These are phyloP conservation scores for Argya squamiceps DNA, from an alignment of 2,797 vertebrate species.

Conservation along the genomic window DNA sequence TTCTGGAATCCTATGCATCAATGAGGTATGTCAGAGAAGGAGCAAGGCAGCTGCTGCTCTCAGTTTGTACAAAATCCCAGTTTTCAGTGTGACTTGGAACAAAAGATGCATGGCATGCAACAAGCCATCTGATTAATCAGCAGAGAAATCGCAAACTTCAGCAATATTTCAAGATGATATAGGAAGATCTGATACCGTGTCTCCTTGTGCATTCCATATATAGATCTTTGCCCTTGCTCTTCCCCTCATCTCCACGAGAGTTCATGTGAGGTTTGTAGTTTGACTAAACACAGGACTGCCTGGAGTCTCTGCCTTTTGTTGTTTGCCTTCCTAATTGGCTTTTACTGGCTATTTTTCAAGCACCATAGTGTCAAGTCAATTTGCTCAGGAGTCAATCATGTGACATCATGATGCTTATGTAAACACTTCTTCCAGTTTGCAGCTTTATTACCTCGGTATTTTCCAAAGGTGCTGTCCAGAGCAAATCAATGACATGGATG, in stretches of 20 bases:
- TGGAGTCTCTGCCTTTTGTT: not conserved
- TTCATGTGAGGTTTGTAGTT: constrained; percentile 33
- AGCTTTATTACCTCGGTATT: not conserved
- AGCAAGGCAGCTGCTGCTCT: not conserved
- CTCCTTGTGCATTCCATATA: constrained; percentile 36
- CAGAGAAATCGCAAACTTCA: constrained; percentile 42
- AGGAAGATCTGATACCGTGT: not conserved
- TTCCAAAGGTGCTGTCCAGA: not conserved
- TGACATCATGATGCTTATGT: not conserved
- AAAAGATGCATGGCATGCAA: constrained; percentile 4
- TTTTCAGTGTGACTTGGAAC: constrained; percentile 4
- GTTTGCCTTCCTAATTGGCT: constrained; percentile 25
- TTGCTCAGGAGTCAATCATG: constrained; percentile 6
- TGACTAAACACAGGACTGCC: not conserved
- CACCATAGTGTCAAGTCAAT: constrained; percentile 18
- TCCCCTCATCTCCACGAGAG: not conserved
- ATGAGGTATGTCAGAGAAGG: not conserved
- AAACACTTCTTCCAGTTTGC: not conserved
- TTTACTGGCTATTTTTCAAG: constrained; percentile 18
- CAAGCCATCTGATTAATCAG: constrained; percentile 23
- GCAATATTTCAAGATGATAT: constrained; percentile 5
- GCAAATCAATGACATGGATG: not conserved
- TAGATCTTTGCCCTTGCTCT: constrained; percentile 37
- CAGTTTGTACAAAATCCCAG: not conserved
- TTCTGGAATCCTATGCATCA: not conserved